phyloP scores from a whole-genome alignment of 2,113 vertebrate genomes.

The Electrona antarctica region DNA sequence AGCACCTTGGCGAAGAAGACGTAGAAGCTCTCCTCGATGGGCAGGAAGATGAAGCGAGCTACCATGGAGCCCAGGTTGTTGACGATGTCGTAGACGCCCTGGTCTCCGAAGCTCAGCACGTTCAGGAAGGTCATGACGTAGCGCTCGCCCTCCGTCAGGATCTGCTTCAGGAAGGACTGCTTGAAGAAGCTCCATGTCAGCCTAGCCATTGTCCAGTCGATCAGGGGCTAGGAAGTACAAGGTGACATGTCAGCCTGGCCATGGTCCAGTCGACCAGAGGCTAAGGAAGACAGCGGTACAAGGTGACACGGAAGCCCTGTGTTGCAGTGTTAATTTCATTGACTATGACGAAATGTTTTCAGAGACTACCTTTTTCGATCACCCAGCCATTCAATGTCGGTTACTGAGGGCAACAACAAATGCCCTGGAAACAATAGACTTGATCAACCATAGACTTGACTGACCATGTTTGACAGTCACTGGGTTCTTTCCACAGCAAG shows the following conservation, averaged over 20 bases:
- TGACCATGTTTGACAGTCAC: too few species aligned
- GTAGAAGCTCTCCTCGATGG: conserved; percentile 97
- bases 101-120: conserved; percentile 95
- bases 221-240: conserved; percentile 77
- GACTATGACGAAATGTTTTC: too few species aligned
- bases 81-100: conserved; percentile 94
- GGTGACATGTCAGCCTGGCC: too few species aligned
- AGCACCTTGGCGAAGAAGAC: conserved; percentile 95
- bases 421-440: too few species aligned
- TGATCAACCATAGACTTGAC: too few species aligned
- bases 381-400: too few species aligned
- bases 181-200: conserved; percentile 98
- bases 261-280: not conserved
- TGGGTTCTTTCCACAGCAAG: too few species aligned
- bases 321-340: too few species aligned
- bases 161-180: conserved; percentile 96
- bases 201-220: conserved; percentile 87
- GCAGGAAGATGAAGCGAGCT: conserved; percentile 93
- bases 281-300: too few species aligned
- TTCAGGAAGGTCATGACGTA: conserved; percentile 99
- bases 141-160: conserved; percentile 95
- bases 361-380: too few species aligned
- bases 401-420: too few species aligned
- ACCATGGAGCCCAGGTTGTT: conserved; percentile 97
- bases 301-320: too few species aligned